These are phyloP conservation scores for Lepas anatifera DNA, from an alignment of 2,888 invertebrate genomes.

Conservation along the genomic window DNA sequence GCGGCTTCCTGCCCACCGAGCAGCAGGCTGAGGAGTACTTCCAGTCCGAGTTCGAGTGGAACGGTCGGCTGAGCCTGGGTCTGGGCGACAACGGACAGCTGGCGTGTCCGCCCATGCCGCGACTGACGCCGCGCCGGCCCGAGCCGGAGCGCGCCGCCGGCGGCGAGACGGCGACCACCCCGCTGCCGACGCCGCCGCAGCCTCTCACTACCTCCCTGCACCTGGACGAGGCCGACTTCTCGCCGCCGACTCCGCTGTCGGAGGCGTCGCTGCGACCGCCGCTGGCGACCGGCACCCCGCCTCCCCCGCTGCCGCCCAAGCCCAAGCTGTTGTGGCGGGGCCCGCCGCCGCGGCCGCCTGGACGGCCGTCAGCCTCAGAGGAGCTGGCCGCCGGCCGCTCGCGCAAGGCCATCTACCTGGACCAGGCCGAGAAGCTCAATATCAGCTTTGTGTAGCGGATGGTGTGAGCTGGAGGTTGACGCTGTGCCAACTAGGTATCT, in stretches of 20 bases:
- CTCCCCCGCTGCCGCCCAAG: background rate
- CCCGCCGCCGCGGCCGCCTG: slow-evolving; percentile 1
- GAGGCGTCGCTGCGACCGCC: background rate
- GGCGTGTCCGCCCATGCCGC: slow-evolving; percentile 2
- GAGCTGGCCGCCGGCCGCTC: background rate
- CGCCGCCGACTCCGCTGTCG: background rate
- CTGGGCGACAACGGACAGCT: slow-evolving; percentile 1
- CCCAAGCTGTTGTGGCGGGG: background rate
- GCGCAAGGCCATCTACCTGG: background rate
- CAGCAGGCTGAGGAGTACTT: slow-evolving; percentile 20
- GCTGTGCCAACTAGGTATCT: too few relatives aligned
- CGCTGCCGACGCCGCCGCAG: slow-evolving; percentile 1
- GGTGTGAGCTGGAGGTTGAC: background rate
- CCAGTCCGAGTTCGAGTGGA: background rate
- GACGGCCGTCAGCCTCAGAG: background rate
- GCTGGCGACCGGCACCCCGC: background rate
- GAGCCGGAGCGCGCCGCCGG: background rate
- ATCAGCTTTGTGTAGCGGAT: slow-evolving; percentile 9
- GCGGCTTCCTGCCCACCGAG: slow-evolving; percentile 16
- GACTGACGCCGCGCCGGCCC: background rate
- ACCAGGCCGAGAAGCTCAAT: background rate
- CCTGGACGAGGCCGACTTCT: slow-evolving; percentile 8
- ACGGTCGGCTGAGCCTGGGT: background rate
- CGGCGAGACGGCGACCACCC: too few relatives aligned
- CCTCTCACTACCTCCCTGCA: background rate